These are phyloP conservation scores for Dicranocentrus wangi DNA, from an alignment of 2,888 invertebrate species.

Conservation along the genomic window DNA sequence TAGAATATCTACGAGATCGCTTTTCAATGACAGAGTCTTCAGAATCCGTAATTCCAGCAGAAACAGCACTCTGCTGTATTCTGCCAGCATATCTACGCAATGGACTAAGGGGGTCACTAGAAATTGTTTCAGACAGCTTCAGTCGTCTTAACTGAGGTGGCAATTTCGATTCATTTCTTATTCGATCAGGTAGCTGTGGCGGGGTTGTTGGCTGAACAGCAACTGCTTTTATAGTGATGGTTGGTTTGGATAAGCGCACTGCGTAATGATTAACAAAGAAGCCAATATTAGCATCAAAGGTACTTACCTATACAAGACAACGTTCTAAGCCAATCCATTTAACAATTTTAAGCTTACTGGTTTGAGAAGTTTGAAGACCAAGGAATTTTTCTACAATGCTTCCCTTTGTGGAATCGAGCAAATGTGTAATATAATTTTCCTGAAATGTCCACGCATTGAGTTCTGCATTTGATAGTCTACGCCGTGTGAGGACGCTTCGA, in stretches of 20 bases:
- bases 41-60: not conserved
- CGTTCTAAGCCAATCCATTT: not conserved
- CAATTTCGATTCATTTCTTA: slow-evolving; percentile 8
- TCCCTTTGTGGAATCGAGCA: slow-evolving; percentile 15
- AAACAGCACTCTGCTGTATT: slow-evolving; percentile 39
- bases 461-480: slow-evolving; percentile 29
- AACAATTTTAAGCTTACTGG: not conserved
- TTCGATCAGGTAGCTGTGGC: not conserved
- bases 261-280: not conserved
- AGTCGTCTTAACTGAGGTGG: slow-evolving; percentile 56
- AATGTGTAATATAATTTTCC: slow-evolving; percentile 41
- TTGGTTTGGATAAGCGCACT: not conserved
- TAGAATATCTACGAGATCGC: not conserved
- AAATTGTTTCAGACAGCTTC: slow-evolving; percentile 33
- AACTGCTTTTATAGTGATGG: slow-evolving; percentile 23
- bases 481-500: not conserved
- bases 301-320: too few relatives aligned
- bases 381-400: slow-evolving; percentile 41
- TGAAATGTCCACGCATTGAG: slow-evolving; percentile 43
- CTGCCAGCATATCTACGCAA: slow-evolving; percentile 57
- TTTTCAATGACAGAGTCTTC: slow-evolving; percentile 3
- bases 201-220: slow-evolving; percentile 3
- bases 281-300: too few relatives aligned
- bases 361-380: slow-evolving; percentile 14
- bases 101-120: slow-evolving; percentile 61